Base-by-base conservation (phyloP, 2,113 vertebrate species). In the Hemiscyllium ocellatum region DNA sequence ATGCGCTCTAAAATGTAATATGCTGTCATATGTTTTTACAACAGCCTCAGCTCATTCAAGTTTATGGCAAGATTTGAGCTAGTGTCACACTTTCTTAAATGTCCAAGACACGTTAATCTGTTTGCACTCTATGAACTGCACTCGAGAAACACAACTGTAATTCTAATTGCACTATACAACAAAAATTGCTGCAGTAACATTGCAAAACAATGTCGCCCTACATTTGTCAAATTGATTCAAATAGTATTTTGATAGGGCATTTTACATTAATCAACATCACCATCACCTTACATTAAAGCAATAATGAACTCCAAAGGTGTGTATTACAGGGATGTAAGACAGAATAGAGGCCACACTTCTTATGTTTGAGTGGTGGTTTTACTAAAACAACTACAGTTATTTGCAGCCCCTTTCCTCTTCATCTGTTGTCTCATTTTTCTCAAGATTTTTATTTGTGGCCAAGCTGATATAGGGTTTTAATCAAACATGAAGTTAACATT, bases 1-100 rank as follows among this genome's bases (percentile, higher is more conserved):
- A 96, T 96, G 96, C 96, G 96, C 96, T 95, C 52, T 96, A 94
- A 96, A 96, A 96, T 96, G 95, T 95, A 96, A 65, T 96, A 96
- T 96, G 95, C 70, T 10, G 4, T 94, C 96, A 96, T 10, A 95
- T 96, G 95, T 96, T 96, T 96, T 96, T 96, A 94, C 93, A 68
- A 61, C 89, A 93, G 33, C 37, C 89, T 93, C 17, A 66, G 89
- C 89, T 93, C 61, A 93, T 93, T 93, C 56, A 19, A 20, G 61
- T 93, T 93, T 20, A 66, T 93, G 33, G 65, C 89, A n/a, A 42
- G 89, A 93, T 66, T 93, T 17, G 15, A 29, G 65, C 87, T n/a
- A 61, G 61, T 93, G 17, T 66, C 61, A 65, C 89, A 93, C 37
- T 91, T 90, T 61, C 65, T 66, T 91, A 33, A 91, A 66, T 66